These are phyloP conservation scores for Ptychochromis oligacanthus DNA, from an alignment of 2,113 vertebrate genomes.

Conservation along the genomic window DNA sequence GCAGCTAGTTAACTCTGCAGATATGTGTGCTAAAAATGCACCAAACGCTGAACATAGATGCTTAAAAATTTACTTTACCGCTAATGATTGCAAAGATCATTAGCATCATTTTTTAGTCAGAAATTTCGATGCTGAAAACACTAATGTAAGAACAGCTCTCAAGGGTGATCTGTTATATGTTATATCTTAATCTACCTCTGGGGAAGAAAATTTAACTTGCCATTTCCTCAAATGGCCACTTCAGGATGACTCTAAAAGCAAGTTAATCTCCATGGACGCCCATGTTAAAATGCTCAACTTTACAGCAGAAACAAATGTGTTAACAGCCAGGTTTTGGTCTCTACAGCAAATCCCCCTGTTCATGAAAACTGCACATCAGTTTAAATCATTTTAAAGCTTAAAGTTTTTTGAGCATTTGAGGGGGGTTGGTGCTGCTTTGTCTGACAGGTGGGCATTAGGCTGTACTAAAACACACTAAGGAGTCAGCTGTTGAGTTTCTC, in stretches of 20 bases:
- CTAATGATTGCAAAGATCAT: not conserved
- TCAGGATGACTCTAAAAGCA: not conserved
- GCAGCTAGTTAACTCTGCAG: no score
- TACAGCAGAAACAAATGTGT: not conserved
- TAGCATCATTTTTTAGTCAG: not conserved
- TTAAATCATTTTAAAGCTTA: not conserved
- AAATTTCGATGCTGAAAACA: not conserved
- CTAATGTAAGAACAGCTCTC: not conserved
- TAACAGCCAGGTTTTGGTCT: not conserved
- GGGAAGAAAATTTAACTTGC: not conserved
- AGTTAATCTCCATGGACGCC: not conserved
- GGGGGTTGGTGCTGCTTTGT: not conserved
- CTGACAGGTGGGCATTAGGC: not conserved
- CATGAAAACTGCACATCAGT: not conserved
- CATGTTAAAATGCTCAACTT: not conserved
- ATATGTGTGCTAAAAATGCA: not conserved
- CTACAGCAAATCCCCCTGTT: not conserved
- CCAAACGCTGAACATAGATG: not conserved
- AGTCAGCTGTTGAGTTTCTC: not conserved
- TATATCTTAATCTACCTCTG: not conserved
- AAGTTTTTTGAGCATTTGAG: no score
- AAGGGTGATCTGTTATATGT: not conserved
- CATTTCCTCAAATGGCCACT: not conserved
- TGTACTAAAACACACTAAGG: not conserved
- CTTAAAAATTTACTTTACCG: no score